Conservation (phyloP, 2,888 invertebrate species). For the Aspidiotus rigidus region DNA sequence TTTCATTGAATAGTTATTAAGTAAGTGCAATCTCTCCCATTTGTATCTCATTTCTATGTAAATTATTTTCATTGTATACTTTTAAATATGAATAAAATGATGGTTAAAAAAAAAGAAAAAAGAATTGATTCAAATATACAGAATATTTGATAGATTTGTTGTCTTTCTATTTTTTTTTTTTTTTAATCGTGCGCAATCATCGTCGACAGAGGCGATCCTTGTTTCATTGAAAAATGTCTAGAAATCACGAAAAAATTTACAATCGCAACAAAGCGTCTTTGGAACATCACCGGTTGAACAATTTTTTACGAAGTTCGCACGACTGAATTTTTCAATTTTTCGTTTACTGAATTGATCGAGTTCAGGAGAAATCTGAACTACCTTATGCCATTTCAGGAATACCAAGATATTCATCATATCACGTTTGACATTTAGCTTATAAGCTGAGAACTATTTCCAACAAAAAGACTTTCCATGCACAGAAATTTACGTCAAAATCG, state of each 20-base stretch:
- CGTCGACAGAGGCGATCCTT: background rate
- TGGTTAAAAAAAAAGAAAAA: slow-evolving; percentile 1
- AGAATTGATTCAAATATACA: slow-evolving; percentile 21
- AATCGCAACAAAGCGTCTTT: background rate
- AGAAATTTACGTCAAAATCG: no score
- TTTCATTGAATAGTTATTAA: slow-evolving; percentile 25
- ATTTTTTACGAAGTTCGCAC: background rate
- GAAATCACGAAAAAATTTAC: background rate
- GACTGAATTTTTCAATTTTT: no score
- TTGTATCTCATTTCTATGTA: slow-evolving; percentile 34
- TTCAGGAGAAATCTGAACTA: no score
- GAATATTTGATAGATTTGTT: slow-evolving; percentile 27
- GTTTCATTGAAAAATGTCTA: background rate
- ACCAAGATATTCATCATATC: no score
- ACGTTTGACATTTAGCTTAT: no score
- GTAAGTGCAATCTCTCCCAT: slow-evolving; percentile 30
- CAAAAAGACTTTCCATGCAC: no score
- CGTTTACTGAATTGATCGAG: no score
- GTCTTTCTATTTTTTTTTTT: background rate
- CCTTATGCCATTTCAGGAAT: no score
- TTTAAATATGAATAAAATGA: slow-evolving; percentile 15
- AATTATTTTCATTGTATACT: slow-evolving; percentile 32
- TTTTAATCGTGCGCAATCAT: no score
- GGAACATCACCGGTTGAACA: background rate
- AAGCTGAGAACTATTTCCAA: no score